phyloP scores from a whole-genome alignment of 2,888 invertebrate species.

The Clusia tigrina region DNA sequence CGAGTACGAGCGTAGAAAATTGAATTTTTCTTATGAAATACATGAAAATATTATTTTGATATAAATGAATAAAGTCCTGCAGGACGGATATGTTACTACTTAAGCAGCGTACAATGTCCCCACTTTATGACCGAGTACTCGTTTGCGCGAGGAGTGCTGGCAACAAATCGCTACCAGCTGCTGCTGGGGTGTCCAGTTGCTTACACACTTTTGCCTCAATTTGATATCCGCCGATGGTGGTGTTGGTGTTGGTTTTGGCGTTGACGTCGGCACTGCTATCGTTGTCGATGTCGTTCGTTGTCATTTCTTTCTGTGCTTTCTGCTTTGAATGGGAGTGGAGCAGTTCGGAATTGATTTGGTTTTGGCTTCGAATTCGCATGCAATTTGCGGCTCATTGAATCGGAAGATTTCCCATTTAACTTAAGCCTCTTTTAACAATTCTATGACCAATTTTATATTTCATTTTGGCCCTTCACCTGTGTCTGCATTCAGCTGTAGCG shows the following conservation, averaged over 20 bases:
- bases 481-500: background rate
- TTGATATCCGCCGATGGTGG: too few species aligned
- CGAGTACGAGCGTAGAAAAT: slow-evolving; percentile 47
- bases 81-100: background rate
- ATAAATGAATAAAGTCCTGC: background rate
- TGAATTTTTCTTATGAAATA: slow-evolving; percentile 39
- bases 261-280: too few species aligned
- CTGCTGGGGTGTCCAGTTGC: too few species aligned
- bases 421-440: slow-evolving; percentile 64
- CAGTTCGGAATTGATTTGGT: slow-evolving; percentile 34
- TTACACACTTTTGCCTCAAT: too few species aligned
- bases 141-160: too few species aligned
- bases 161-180: too few species aligned
- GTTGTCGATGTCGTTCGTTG: background rate
- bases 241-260: background rate
- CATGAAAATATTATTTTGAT: background rate
- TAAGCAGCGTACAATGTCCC: too few species aligned
- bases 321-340: background rate
- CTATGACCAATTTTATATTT: slow-evolving; percentile 53
- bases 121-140: too few species aligned
- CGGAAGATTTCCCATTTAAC: slow-evolving; percentile 64
- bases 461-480: background rate
- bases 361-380: slow-evolving; percentile 50
- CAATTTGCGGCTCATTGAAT: slow-evolving; percentile 61
- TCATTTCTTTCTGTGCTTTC: background rate